Evolutionary conservation across 2,888 invertebrate species (phyloP).

Genomic region (Spisula solida): DNA sequence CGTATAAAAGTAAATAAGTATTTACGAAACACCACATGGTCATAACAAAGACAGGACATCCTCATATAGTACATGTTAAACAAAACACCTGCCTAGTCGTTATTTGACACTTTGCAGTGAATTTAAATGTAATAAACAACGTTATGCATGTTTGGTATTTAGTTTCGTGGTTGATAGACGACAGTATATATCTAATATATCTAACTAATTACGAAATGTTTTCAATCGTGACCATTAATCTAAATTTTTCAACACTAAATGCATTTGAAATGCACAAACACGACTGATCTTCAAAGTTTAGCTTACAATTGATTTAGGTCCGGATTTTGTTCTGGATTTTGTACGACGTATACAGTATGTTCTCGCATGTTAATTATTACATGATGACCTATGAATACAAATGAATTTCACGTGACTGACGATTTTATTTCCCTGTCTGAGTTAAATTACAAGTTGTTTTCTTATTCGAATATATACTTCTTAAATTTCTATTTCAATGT

Average conservation of each 20-base stretch:
- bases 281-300: background rate
- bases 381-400: background rate
- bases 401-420: background rate
- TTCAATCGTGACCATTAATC: background rate
- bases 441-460: background rate
- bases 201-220: background rate
- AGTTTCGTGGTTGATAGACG: background rate
- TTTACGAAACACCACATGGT: background rate
- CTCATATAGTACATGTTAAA: background rate
- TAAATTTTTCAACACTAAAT: background rate
- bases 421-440: background rate
- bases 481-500: background rate
- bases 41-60: background rate
- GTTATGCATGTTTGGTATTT: background rate
- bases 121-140: constrained; percentile 9
- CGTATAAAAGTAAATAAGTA: background rate
- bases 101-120: background rate
- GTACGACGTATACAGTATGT: background rate
- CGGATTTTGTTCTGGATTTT: background rate
- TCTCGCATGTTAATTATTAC: background rate
- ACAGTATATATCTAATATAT: background rate
- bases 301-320: background rate
- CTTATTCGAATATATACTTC: background rate
- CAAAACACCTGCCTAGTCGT: background rate
- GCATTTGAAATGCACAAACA: background rate